phyloP scores from a whole-genome alignment of 2,797 vertebrate genomes.

The Poecilia gillii region DNA sequence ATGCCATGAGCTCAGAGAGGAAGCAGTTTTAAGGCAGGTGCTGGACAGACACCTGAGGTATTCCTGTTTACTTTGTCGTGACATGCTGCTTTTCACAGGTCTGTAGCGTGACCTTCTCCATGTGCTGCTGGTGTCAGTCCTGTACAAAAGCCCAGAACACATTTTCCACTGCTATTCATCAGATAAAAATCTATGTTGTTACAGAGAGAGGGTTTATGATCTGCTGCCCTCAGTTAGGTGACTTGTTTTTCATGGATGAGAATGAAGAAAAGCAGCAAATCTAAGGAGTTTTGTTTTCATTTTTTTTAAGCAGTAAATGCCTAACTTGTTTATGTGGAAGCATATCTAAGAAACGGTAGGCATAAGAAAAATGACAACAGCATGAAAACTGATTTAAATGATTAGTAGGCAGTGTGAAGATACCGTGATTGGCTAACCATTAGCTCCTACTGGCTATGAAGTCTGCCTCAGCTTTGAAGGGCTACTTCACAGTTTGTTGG shows the following conservation, averaged over 20 bases:
- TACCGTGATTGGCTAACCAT: not conserved
- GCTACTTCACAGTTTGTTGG: not conserved
- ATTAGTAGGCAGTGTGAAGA: not conserved
- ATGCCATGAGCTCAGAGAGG: constrained; percentile 12
- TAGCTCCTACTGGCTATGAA: not conserved
- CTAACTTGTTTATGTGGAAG: not conserved
- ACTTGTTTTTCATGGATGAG: not conserved
- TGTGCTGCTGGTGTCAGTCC: constrained; percentile 14
- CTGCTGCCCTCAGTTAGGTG: not conserved
- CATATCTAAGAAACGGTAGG: not conserved
- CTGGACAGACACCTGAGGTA: constrained; percentile 23
- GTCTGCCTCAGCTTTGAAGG: not conserved
- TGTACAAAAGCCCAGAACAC: not conserved
- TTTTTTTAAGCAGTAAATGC: not conserved
- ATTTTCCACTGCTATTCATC: not conserved
- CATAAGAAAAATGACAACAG: not conserved
- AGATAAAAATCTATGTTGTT: constrained; percentile 4
- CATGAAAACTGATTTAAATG: not conserved
- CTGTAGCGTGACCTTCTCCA: constrained; percentile 18
- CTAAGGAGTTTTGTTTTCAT: not conserved
- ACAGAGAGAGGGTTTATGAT: not conserved
- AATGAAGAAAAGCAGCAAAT: not conserved
- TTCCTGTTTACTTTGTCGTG: constrained; percentile 15
- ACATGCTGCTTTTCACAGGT: constrained; percentile 36
- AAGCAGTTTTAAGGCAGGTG: constrained; percentile 20